These are phyloP conservation scores for Zophobas atratus DNA, from an alignment of 1,140 invertebrate species.

Conservation along the genomic window DNA sequence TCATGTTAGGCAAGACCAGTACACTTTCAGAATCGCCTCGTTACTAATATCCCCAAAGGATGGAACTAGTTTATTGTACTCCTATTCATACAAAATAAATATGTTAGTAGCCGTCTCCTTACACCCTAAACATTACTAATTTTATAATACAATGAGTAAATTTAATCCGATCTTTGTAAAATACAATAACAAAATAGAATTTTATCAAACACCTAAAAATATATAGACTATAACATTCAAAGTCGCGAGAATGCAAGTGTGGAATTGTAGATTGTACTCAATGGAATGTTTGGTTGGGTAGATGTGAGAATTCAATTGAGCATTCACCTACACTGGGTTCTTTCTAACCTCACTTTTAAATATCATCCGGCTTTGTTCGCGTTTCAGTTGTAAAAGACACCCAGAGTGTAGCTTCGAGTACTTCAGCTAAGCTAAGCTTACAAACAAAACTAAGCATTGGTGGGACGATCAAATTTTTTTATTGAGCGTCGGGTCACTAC, in stretches of 20 bases:
- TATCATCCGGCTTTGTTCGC: too few species aligned
- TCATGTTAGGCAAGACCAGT: slow-evolving; percentile 30
- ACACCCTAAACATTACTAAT: slow-evolving; percentile 9
- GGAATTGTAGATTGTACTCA: background rate
- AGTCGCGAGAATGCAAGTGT: background rate
- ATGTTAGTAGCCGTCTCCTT: slow-evolving; percentile 30
- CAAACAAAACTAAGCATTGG: too few species aligned
- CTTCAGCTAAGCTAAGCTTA: too few species aligned
- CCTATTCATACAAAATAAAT: slow-evolving; percentile 33
- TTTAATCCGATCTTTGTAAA: slow-evolving; percentile 11
- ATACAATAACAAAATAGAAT: slow-evolving; percentile 35
- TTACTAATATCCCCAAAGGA: slow-evolving; percentile 14
- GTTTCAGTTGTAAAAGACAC: too few species aligned
- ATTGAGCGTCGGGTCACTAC: too few species aligned
- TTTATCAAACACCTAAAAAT: slow-evolving; percentile 31
- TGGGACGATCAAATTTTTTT: too few species aligned
- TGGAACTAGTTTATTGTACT: slow-evolving; percentile 40
- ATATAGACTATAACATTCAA: background rate
- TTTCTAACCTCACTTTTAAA: too few species aligned
- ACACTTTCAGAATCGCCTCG: background rate
- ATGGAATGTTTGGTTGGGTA: background rate
- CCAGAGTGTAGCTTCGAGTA: too few species aligned
- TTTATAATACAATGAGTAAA: slow-evolving; percentile 29
- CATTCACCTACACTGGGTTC: too few species aligned
- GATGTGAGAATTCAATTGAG: background rate